Conservation (phyloP, 1,140 invertebrate genomes). For the Lasaia peninsularis region DNA sequence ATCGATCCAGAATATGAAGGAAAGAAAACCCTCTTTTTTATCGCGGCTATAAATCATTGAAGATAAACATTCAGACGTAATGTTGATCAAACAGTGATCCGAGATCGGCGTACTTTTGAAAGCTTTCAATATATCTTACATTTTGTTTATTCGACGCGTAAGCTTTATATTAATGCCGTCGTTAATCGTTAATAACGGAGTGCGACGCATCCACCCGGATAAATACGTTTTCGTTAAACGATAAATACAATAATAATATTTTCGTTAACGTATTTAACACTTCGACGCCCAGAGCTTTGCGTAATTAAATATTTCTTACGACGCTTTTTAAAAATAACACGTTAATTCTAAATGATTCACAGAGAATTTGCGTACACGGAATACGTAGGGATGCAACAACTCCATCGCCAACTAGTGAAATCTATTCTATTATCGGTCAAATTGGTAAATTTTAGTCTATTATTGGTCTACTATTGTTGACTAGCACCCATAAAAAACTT, state of each 20-base stretch:
- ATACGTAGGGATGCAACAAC: too few species aligned
- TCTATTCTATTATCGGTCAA: too few species aligned
- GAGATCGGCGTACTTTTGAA: constrained; percentile 40
- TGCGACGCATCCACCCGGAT: constrained; percentile 34
- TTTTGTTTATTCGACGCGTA: constrained; percentile 27
- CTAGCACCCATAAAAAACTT: too few species aligned
- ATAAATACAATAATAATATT: too few species aligned
- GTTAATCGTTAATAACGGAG: constrained; percentile 37
- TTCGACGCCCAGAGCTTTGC: not conserved
- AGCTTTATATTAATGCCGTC: constrained; percentile 34
- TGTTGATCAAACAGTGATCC: constrained; percentile 50
- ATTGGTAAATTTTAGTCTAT: too few species aligned
- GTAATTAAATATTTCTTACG: not conserved
- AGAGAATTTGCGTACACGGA: too few species aligned
- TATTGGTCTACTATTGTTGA: too few species aligned
- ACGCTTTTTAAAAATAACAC: not conserved
- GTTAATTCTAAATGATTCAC: too few species aligned
- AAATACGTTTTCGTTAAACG: constrained; percentile 18
- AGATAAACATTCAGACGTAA: constrained; percentile 57
- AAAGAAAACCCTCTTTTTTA: constrained; percentile 49
- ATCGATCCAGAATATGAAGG: constrained; percentile 57
- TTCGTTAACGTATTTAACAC: constrained; percentile 10
- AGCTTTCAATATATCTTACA: constrained; percentile 51
- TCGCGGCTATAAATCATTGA: constrained; percentile 63
- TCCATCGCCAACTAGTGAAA: too few species aligned